Conservation (phyloP, 2,888 invertebrate genomes). For the Cheilosia vulpina region DNA sequence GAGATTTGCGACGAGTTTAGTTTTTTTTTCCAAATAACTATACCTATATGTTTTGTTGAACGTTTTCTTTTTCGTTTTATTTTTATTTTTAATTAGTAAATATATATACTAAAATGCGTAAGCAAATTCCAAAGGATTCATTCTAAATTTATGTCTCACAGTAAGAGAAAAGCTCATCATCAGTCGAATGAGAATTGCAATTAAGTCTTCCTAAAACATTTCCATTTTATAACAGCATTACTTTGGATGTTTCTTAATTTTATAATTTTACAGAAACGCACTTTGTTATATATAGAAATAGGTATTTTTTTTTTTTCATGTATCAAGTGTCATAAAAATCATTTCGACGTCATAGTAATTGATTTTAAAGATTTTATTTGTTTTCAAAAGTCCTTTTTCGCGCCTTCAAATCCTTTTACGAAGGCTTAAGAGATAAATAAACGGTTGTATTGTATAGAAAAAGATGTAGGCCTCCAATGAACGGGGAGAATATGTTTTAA, state of each 20-base stretch:
- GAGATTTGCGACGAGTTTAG: slow-evolving; percentile 42
- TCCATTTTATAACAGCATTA: slow-evolving; percentile 64
- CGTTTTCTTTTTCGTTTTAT: slow-evolving; percentile 17
- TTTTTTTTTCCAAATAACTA: slow-evolving; percentile 49
- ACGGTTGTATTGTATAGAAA: slow-evolving; percentile 72
- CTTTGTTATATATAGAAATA: slow-evolving; percentile 12
- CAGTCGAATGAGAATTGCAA: slow-evolving; percentile 66
- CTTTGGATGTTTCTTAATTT: slow-evolving; percentile 29
- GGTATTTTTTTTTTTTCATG: slow-evolving; percentile 5
- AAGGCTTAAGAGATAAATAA: slow-evolving; percentile 33
- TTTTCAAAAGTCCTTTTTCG: slow-evolving; percentile 22
- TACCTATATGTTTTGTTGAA: slow-evolving; percentile 14
- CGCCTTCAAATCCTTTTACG: slow-evolving; percentile 36
- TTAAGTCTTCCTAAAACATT: slow-evolving; percentile 74
- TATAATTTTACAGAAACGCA: slow-evolving; percentile 12
- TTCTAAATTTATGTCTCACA: slow-evolving; percentile 40
- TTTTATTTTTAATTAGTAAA: slow-evolving; percentile 64
- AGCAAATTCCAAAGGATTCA: slow-evolving; percentile 52
- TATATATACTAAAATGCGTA: slow-evolving; percentile 58
- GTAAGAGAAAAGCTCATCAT: slow-evolving; percentile 47
- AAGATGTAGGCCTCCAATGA: slow-evolving; percentile 6
- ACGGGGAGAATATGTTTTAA: not conserved
- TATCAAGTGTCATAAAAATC: slow-evolving; percentile 59
- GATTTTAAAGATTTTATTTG: not conserved
- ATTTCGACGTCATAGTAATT: slow-evolving; percentile 40